phyloP scores from a whole-genome alignment of 2,888 invertebrate species.

The Calameuta pallipes region DNA sequence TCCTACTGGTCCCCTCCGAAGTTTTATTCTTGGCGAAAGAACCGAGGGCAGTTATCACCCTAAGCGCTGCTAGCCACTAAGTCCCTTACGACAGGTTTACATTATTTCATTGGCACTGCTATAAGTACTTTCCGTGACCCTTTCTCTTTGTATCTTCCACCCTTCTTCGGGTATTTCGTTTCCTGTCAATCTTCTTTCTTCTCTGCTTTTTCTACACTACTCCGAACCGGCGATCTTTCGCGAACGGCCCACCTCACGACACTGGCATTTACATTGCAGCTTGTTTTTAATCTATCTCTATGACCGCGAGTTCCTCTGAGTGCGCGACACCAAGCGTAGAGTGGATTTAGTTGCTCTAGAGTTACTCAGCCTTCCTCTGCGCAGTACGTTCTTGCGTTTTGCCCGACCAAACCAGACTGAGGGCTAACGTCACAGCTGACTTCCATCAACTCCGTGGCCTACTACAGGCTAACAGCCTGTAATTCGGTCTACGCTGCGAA shows the following conservation, averaged over 20 bases:
- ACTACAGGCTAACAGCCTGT: neutral
- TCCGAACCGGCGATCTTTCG: conserved; percentile 11
- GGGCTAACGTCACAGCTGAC: conserved; percentile 22
- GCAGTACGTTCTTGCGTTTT: neutral
- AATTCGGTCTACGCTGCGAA: neutral
- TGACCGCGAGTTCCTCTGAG: neutral
- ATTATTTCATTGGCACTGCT: neutral
- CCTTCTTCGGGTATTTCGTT: conserved; percentile 13
- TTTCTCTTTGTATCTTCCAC: conserved; percentile 1
- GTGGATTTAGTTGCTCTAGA: neutral
- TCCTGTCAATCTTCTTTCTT: conserved; percentile 11
- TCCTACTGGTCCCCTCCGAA: neutral
- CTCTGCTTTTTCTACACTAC: conserved; percentile 10
- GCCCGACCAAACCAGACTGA: conserved; percentile 5
- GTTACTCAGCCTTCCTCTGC: neutral
- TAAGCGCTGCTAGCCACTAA: neutral
- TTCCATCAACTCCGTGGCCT: neutral
- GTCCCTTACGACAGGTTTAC: neutral
- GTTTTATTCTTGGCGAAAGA: neutral
- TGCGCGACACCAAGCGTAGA: neutral
- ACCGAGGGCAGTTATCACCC: neutral
- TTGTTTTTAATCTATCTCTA: neutral
- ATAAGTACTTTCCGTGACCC: neutral
- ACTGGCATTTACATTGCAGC: conserved; percentile 16
- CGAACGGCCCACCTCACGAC: conserved; percentile 21